Base-by-base conservation (phyloP, 2,888 invertebrate species). In the Neocrepidodera transversa region DNA sequence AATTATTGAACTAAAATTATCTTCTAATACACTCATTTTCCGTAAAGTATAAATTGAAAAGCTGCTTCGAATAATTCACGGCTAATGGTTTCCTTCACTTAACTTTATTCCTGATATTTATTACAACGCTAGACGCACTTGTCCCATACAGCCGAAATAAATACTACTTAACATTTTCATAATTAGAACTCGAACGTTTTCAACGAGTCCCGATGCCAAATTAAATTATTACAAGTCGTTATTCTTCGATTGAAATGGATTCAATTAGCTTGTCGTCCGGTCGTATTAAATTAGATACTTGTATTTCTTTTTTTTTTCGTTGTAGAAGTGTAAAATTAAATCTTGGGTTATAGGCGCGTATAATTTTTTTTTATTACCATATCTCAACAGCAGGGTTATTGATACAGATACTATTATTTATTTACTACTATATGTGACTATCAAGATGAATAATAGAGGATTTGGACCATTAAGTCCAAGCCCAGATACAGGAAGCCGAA, bases 21-120 rank as follows among this genome's bases (percentile, higher is more conserved):
- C 43, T 43, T 17, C n/a, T 53, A 53, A 53, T 53, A 57, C 30
- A 61, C 54, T 61, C 55, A 61, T 65, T 65, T 67, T 61, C 57
- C 62, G 60, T 20, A 43, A 64, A 66, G 67, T 68, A 43, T 53
- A 66, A 65, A 67, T 66, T 64, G 66, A 61, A 68, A 67, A 66
- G 61, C 64, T 66, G 65, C 59, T 55, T 57, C 60, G 53, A 57
- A 69, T 69, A 69, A 68, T 62, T 71, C 67, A 70, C 57, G 3
- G 40, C 63, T 69, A 68, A 66, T 67, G 65, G 64, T 56, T 64
- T 58, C 61, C 45, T 63, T 65, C 63, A 58, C 65, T 63, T 65
- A 60, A 60, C 58, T 54, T 53, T 60, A 65, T 60, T 57, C 57
- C 32, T 51, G 40, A 57, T 62, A 65, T 65, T 65, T 65, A 65